Base-by-base conservation (phyloP, 2,797 vertebrate genomes). In the Moxostoma hubbsi region DNA sequence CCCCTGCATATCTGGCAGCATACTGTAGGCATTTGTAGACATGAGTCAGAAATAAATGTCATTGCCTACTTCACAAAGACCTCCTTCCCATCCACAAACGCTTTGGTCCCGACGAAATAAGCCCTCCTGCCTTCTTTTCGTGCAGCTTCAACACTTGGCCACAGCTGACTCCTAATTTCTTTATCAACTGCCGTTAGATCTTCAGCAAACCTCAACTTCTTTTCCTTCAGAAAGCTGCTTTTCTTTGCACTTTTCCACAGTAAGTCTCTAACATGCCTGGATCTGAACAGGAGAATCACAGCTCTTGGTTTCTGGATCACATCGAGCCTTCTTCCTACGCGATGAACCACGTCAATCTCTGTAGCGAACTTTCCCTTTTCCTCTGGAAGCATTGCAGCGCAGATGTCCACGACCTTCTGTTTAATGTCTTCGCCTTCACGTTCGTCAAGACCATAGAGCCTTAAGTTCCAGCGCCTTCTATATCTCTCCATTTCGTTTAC, bases 401-500 rank as follows among this genome's bases (percentile, higher is more conserved):
- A 64, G 43, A 64, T 9, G 13, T 64, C 63, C n/a, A 16, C 0
- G 5, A 47, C 45, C 63, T 46, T 46, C 12, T 64, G 62, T 65
- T 49, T 65, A 10, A 49, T 15, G 5, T 65, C 63, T 65, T 65
- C 0, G 2, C 45, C 64, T 68, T 68, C 66, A 53, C 24, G 65
- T 68, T 53, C 10, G 7, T 12, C 16, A 24, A 68, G 49, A 68
- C 18, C 66, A 53, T 68, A 53, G 36, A 53, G 12, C 50, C 12
- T 53, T 16, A 67, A 67, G 46, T 66, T 66, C 15, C 64, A 66
- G 46, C 11, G 11, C 16, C 16, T 7, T 67, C 65, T 51, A 65
- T 65, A 53, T 68, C 15, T 24, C 47, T 51, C 11, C 18, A 53
- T 68, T 68, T 68, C 7, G 5, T n/a, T 68, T 18, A 53, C 50